Evolutionary conservation across 2,888 invertebrate species (phyloP), one percentile per base, ranked within the genome.

Genomic region (Metacarcinus magister): DNA sequence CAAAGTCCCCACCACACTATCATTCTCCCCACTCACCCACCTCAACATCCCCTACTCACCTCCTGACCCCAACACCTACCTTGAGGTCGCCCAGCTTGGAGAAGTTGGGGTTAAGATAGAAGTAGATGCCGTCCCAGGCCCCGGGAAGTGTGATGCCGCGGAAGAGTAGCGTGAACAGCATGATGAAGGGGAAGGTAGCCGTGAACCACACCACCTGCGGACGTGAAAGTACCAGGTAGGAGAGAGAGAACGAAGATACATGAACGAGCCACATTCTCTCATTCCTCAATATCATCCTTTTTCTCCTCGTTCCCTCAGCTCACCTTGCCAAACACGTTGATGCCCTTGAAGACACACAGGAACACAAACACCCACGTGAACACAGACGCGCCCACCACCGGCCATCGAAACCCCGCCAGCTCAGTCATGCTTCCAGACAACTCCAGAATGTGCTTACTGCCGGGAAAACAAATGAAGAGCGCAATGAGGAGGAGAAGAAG

Each of bases 261-360:
- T 60, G 75, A 75, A 28, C 3, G 5, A n/a, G 28, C 75, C 8
- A 7, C 75, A 54, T 3, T 10, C 23, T 28, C 75, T 23, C 7
- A 10, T 54, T 92, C 54, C 89, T 89, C 39, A 5, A n/a, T 43
- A 5, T 89, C 43, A 89, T 16, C 39, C 89, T 16, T 44, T 43
- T 4, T 44, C 13, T 3, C n/a, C 13, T 16, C n/a, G 13, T 39
- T 39, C 8, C 28, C 3, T 23, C 13, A 39, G 28, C 39, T 87
- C 87, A 28, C 98, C 98, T 99, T 99, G 97, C 99, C 99, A 48
- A 99, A 98, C 97, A 98, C 98, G 98, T 99, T 98, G 97, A 99
- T 99, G 93, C 99, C 99, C 97, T 98, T 98, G 98, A 98, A 98
- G 97, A 99, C 98, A 97, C 99, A 99, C 94, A 99, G 98, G 97